phyloP scores from a whole-genome alignment of 1,140 invertebrate species.

The Pissodes strobi region DNA sequence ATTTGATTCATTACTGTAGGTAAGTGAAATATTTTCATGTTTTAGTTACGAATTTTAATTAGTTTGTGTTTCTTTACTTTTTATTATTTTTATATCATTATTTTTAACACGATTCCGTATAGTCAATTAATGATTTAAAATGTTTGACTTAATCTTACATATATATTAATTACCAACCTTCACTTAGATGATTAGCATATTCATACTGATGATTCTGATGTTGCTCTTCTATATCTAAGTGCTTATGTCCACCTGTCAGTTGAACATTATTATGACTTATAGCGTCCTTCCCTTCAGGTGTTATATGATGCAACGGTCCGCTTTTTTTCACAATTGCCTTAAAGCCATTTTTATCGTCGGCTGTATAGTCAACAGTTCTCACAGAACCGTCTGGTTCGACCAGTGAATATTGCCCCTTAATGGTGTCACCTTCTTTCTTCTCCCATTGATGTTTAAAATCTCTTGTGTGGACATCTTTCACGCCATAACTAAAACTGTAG shows the following conservation, averaged over 20 bases:
- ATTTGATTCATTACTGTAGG: no score
- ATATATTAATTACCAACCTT: conserved; percentile 3
- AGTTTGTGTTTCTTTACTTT: no score
- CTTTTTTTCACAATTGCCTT: conserved; percentile 52
- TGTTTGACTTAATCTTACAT: no score
- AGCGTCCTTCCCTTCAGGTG: conserved; percentile 15
- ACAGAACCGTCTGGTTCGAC: conserved; percentile 63
- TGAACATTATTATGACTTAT: conserved; percentile 24
- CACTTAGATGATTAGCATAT: neutral
- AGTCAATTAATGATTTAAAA: no score
- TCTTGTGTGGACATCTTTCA: conserved; percentile 72
- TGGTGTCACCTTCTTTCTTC: conserved; percentile 49
- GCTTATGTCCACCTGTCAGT: neutral
- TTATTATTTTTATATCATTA: no score
- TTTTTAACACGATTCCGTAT: no score
- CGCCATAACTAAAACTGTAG: conserved; percentile 75
- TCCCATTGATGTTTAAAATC: conserved; percentile 64
- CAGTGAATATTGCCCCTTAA: conserved; percentile 52
- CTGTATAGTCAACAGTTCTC: conserved; percentile 63
- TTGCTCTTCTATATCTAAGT: neutral
- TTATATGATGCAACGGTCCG: conserved; percentile 44
- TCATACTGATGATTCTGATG: conserved; percentile 9
- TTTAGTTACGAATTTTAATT: no score
- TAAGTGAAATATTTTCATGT: no score
- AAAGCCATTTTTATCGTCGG: conserved; percentile 61